Evolutionary conservation across 1,140 invertebrate genomes (phyloP), one percentile per base, ranked within the genome.

Genomic region (Cydia splendana): DNA sequence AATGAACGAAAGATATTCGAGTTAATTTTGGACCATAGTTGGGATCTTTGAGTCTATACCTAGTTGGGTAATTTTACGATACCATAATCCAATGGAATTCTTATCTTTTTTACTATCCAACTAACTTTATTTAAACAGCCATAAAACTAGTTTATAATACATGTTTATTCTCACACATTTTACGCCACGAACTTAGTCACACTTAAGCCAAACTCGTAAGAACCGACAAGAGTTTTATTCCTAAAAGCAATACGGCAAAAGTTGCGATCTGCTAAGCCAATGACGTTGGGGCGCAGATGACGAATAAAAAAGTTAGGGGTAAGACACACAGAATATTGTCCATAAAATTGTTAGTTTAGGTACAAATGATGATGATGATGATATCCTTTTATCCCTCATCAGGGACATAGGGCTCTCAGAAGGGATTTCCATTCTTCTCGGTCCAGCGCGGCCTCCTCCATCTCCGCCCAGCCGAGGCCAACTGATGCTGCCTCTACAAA

Each of bases 201-300:
- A 67, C 62, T 65, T 65, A 69, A 67, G 67, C 34, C 67, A 71
- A 71, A 38, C 30, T 71, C n/a, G 67, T 76, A 78, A 75, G 65
- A 53, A 38, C 62, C 38, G 62, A 57, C 18, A 48, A 77, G 45
- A 34, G 30, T 62, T 62, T 62, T 62, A 57, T 79, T 79, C 73
- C 57, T 67, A 67, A 75, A 75, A 62, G 76, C 62, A 77, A 77
- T 81, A 38, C 67, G 82, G 77, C 65, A 76, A 81, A 82, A 85
- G 75, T 80, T 82, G 82, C 75, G 80, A 82, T 79, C 79, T 84
- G 74, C 81, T 83, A 80, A 79, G 76, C 78, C 80, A 82, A 82
- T 83, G 82, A 76, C 74, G 74, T 69, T 48, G 76, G 67, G 78
- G 79, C 79, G 80, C 79, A 82, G 79, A 81, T 80, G 81, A 78